Conservation (phyloP, 2,797 vertebrate genomes). For the Enteromius paludinosus region DNA sequence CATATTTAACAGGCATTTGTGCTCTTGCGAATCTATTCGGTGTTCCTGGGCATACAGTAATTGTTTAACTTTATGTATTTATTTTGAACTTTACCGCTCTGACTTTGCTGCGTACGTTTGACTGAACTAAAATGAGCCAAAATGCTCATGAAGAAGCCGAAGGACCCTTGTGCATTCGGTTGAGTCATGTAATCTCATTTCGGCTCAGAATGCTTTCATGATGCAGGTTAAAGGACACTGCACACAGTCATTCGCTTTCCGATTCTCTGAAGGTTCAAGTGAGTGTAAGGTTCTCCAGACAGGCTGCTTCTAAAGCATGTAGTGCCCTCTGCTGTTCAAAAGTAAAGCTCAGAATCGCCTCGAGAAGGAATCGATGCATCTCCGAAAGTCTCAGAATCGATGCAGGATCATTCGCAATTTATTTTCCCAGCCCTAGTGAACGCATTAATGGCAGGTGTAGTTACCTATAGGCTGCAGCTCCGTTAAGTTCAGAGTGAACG, state of each 20-base stretch:
- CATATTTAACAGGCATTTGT: too few relatives aligned
- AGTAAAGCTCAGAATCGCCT: neutral
- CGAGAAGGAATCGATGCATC: neutral
- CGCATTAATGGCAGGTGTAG: neutral
- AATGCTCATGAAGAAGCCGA: neutral
- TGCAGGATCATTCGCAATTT: neutral
- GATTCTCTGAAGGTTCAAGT: neutral
- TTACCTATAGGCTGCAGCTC: slow-evolving; percentile 88
- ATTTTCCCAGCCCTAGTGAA: neutral
- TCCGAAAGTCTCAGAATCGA: too few relatives aligned
- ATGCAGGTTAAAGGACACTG: neutral
- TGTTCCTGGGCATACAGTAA: too few relatives aligned
- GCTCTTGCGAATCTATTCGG: too few relatives aligned
- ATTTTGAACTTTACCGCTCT: too few relatives aligned
- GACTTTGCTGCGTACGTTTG: too few relatives aligned
- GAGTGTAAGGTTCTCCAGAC: neutral
- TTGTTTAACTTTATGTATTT: too few relatives aligned
- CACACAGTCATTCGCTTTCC: too few relatives aligned
- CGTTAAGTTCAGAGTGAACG: slow-evolving; percentile 91
- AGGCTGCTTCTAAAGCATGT: neutral
- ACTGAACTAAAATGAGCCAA: too few relatives aligned
- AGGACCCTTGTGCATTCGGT: too few relatives aligned
- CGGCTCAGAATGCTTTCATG: neutral
- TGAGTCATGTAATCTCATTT: neutral
- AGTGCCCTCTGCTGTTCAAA: neutral